Base-by-base conservation (phyloP, 1,140 invertebrate genomes). In the Plutomurus gul region DNA sequence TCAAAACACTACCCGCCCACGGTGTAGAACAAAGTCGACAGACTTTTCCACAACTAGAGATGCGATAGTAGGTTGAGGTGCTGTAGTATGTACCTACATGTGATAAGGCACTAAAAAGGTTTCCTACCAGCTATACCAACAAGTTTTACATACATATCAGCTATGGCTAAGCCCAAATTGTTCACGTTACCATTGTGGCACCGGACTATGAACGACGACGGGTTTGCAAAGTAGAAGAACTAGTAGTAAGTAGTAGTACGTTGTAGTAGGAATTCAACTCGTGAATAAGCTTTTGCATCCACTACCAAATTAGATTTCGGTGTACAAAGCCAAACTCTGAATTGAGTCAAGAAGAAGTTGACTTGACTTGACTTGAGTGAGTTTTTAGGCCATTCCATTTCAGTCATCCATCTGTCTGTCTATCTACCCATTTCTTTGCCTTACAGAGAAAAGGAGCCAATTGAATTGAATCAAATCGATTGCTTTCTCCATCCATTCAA, bases 221-320 rank as follows among this genome's bases (percentile, higher is more conserved):
- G n/a, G n/a, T n/a, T n/a, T n/a, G n/a, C n/a, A n/a, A n/a, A n/a
- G n/a, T n/a, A n/a, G n/a, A n/a, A n/a, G n/a, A n/a, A n/a, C n/a
- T n/a, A n/a, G n/a, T 51, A 10, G 8, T 49, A 1, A 20, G 10
- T 20, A 49, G 7, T 1, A 4, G 1, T 51, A 49, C 56, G 10
- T 65, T 65, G 56, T n/a, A n/a, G 56, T 27, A 65, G 56, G 56
- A 25, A 65, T 65, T 65, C 56, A 65, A 36, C 56, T 27, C 56
- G 56, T 65, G 56, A 65, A 65, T 65, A 65, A 65, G 56, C 56
- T 65, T 56, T 65, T 65, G 56, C 56, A 65, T 65, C 56, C 30
- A 43, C 20, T 46, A 49, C 71, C 77, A 78, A 78, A 78, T 78
- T 78, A 78, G 70, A 78, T 71, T 72, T 78, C 30, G n/a, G 36